Evolutionary conservation across 2,113 vertebrate species (phyloP), one percentile per base, ranked within the genome.

Genomic region (Nothocercus nigrocapillus): DNA sequence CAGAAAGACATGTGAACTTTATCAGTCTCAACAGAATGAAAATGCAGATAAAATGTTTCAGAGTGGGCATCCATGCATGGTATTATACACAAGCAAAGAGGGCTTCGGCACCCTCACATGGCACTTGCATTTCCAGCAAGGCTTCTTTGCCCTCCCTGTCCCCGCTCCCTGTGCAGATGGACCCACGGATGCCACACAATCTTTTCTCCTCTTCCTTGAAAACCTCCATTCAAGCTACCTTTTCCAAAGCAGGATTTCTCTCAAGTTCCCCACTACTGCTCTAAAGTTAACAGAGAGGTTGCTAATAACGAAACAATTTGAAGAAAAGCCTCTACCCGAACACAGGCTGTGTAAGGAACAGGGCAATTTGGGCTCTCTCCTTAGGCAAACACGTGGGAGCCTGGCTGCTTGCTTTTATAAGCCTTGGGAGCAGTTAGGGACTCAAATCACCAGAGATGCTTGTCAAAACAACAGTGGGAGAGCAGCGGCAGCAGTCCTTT

Each of bases 391-490:
- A 95, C 13, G 30, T 95, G 90, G 77, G 85, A 95, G 86, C 56
- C 77, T 73, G 85, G 73, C 86, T 95, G 93, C 93, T 85, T 3
- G 22, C 62, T 96, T 96, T 92, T 94, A 49, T 72, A 95, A 96
- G 93, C 76, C 13, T 63, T 93, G 85, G 88, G 95, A 94, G 93
- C 92, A 96, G 92, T 86, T 86, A 90, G 88, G 85, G 94, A 97
- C 94, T 93, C 92, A 96, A 93, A 94, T 95, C 93, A 94, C 88
- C 62, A 95, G 83, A 96, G 90, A 96, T 89, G 75, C 93, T 96
- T 90, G 94, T 96, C 95, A 96, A 95, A 95, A 95, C 88, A 96
- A 90, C 83, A 90, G 93, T 59, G 86, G 77, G 90, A 82, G 78
- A 86, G 92, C 92, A 93, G 38, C 95, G 66, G 77, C 93, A 96